Evolutionary conservation across 2,888 invertebrate species (phyloP).

Genomic region (Strigamia crassipes): DNA sequence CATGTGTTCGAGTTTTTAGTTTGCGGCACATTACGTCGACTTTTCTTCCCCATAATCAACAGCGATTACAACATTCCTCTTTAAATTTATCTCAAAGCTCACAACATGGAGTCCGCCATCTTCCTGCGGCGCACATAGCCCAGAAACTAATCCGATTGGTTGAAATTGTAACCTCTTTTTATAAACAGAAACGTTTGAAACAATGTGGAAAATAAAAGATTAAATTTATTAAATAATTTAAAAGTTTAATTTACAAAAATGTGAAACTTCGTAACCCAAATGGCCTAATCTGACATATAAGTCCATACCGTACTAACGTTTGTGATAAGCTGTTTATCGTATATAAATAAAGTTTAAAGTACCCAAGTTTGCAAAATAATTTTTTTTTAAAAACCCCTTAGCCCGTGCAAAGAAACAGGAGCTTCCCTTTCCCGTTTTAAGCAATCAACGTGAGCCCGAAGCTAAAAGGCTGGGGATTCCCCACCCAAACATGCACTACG

Average conservation of each 20-base stretch:
- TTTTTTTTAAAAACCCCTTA: not conserved
- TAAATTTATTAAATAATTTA: not conserved
- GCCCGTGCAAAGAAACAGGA: not conserved
- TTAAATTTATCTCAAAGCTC: not conserved
- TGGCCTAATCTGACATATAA: no score
- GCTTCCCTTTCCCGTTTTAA: slow-evolving; percentile 13
- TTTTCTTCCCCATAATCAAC: not conserved
- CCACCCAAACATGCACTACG: not conserved
- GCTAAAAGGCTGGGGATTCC: slow-evolving; percentile 5
- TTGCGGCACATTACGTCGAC: not conserved
- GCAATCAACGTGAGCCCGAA: not conserved
- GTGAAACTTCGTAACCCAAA: no score
- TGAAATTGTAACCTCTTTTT: not conserved
- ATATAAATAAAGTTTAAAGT: not conserved
- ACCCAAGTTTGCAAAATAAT: not conserved
- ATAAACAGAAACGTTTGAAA: not conserved
- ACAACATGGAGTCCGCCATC: not conserved
- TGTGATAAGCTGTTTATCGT: no score
- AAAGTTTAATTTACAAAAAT: no score
- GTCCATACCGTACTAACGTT: no score
- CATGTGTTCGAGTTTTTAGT: not conserved
- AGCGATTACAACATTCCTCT: not conserved
- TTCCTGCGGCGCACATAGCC: not conserved
- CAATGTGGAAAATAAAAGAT: not conserved
- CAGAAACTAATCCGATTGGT: not conserved